These are phyloP conservation scores for Tauraco hartlaubi DNA, from an alignment of 2,797 vertebrate species.

Conservation along the genomic window DNA sequence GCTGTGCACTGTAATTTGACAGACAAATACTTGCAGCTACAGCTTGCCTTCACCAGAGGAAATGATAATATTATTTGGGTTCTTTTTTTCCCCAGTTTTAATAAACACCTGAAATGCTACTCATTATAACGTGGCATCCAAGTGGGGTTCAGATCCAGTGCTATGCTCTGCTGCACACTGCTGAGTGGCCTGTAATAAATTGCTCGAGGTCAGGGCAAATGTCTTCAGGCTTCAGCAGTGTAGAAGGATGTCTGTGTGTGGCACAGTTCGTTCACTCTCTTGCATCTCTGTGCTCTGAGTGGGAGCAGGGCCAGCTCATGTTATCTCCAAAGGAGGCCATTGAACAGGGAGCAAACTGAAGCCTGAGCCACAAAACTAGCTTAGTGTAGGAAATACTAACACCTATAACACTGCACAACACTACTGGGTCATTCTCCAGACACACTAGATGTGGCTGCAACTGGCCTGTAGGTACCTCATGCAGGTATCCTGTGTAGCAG, in stretches of 20 bases:
- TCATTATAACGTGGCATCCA: neutral
- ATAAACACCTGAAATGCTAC: neutral
- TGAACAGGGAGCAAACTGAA: neutral
- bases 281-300: neutral
- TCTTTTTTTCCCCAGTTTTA: neutral
- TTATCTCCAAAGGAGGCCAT: neutral
- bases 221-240: neutral
- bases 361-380: neutral
- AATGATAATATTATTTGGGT: neutral
- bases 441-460: neutral
- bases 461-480: neutral
- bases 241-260: accelerated
- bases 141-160: neutral
- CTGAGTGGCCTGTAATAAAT: neutral
- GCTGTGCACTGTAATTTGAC: neutral
- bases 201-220: neutral
- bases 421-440: neutral
- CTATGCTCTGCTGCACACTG: neutral
- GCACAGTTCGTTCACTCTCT: neutral
- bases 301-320: neutral
- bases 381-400: neutral
- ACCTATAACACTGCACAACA: neutral
- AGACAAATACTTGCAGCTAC: neutral
- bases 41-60: neutral
- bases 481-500: accelerated